Conservation (phyloP, 1,140 invertebrate genomes). For the Leptestheria dahalacensis region DNA sequence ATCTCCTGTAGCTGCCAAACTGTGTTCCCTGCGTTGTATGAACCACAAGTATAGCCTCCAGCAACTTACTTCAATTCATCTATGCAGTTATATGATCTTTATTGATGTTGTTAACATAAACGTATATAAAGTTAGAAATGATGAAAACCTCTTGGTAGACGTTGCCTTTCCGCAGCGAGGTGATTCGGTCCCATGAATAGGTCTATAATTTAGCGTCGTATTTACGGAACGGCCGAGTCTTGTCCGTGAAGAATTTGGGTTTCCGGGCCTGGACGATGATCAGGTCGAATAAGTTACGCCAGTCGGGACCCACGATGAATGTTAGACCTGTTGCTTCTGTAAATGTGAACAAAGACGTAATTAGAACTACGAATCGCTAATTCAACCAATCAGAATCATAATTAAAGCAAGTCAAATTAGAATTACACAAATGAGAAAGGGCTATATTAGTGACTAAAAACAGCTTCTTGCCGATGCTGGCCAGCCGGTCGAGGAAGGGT, state of each 20-base stretch:
- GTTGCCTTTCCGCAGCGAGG: conserved; percentile 64
- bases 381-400: conserved; percentile 1
- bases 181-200: conserved; percentile 82
- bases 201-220: conserved; percentile 65
- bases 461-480: conserved; percentile 63
- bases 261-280: conserved; percentile 89
- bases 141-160: conserved; percentile 75
- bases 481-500: conserved; percentile 58
- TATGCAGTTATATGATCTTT: no score
- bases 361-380: no score
- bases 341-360: no score
- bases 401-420: conserved; percentile 33
- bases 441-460: conserved; percentile 94
- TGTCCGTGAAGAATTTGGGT: conserved; percentile 88
- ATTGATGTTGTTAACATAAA: no score
- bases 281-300: conserved; percentile 84
- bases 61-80: no score
- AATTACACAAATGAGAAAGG: conserved; percentile 94
- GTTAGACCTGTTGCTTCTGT: conserved; percentile 85
- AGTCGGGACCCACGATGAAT: conserved; percentile 71
- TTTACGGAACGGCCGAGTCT: conserved; percentile 70
- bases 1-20: conserved; percentile 77
- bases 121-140: background rate
- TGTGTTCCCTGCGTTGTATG: conserved; percentile 83
- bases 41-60: no score